A percentile compares a stretch with the other conserved stretches of the same genome.
Evolutionary conservation across 2,113 vertebrate species (phyloP).

Genomic region (Azemiops feae): DNA sequence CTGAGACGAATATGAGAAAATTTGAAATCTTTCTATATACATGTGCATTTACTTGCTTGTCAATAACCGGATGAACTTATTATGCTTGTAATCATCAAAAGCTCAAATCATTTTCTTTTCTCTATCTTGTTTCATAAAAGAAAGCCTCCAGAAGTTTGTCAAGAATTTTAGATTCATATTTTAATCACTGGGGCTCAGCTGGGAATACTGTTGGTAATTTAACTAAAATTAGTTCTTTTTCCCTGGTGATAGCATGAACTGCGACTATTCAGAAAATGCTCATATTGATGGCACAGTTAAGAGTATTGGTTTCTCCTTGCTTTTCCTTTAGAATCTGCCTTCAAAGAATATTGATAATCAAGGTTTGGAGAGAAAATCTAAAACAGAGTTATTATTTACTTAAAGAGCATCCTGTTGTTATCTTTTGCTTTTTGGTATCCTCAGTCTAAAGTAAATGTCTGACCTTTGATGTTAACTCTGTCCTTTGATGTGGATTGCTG

Average conservation of each 20-base stretch:
- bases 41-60: constrained; percentile 48
- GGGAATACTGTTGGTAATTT: constrained; percentile 37
- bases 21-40: constrained; percentile 36
- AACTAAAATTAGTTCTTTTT: constrained; percentile 38
- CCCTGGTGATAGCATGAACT: constrained; percentile 15
- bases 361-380: not conserved
- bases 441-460: not conserved
- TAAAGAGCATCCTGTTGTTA: not conserved
- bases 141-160: constrained; percentile 20
- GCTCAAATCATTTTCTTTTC: constrained; percentile 29
- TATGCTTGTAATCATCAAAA: constrained; percentile 40
- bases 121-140: constrained; percentile 25
- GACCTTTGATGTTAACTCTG: not conserved
- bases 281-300: not conserved
- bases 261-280: not conserved
- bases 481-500: not conserved
- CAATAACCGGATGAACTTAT: constrained; percentile 56
- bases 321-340: not conserved
- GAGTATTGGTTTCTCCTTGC: not conserved
- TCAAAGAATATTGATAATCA: constrained; percentile 22
- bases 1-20: constrained; percentile 38
- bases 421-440: not conserved
- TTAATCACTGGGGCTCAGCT: constrained; percentile 31
- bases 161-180: constrained; percentile 50
- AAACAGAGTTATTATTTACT: not conserved